phyloP scores from a whole-genome alignment of 2,888 invertebrate genomes.

The Augiades crinisus region DNA sequence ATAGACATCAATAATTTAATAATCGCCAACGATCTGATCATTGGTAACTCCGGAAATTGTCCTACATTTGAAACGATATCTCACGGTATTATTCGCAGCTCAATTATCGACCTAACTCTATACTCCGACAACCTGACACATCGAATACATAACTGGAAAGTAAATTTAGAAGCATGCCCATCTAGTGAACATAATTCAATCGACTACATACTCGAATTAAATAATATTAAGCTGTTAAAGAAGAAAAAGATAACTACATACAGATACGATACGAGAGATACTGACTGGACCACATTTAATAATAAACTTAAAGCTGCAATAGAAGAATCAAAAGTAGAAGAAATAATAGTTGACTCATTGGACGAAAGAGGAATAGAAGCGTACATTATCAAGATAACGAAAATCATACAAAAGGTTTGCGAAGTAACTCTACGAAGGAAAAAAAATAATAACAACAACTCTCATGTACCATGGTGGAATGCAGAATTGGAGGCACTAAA shows the following conservation, averaged over 20 bases:
- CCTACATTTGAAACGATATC: not conserved
- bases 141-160: not conserved
- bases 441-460: not conserved
- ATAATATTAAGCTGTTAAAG: too few relatives aligned
- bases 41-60: not conserved
- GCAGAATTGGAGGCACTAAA: too few relatives aligned
- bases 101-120: not conserved
- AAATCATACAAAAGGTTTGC: not conserved
- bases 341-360: too few relatives aligned
- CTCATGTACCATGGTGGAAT: not conserved
- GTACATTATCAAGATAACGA: too few relatives aligned
- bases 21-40: not conserved
- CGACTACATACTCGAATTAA: not conserved
- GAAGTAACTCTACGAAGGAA: not conserved
- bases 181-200: not conserved
- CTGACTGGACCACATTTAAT: not conserved
- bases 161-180: not conserved
- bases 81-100: not conserved
- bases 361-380: too few relatives aligned
- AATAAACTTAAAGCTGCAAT: not conserved
- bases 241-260: not conserved
- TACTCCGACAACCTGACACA: not conserved
- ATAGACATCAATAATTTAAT: not conserved
- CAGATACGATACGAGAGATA: not conserved
- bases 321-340: not conserved